phyloP scores from a whole-genome alignment of 2,797 vertebrate genomes.

The Rhabdophis nuchalis region DNA sequence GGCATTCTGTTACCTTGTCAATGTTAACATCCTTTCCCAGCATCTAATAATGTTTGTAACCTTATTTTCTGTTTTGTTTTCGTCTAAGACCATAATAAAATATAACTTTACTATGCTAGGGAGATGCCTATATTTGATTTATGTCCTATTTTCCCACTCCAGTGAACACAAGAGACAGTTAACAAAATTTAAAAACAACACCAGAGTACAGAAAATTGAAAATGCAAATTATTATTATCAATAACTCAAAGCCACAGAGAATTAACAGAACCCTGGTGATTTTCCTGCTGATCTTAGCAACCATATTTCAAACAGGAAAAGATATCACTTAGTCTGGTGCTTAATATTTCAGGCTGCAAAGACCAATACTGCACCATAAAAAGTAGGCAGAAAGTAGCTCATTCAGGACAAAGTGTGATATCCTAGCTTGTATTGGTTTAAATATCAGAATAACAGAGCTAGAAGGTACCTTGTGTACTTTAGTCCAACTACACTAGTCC shows the following conservation, averaged over 20 bases:
- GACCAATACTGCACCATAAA: not conserved
- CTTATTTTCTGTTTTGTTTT: not conserved
- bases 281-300: not conserved
- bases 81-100: not conserved
- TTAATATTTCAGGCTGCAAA: not conserved
- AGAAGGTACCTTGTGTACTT: not conserved
- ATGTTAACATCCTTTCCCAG: not conserved
- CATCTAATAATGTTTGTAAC: not conserved
- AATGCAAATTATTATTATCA: not conserved
- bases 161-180: not conserved
- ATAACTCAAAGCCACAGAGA: not conserved
- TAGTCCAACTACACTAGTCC: not conserved
- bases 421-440: not conserved
- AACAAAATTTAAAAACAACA: not conserved
- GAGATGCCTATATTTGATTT: not conserved
- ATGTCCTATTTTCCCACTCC: not conserved
- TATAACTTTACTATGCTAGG: not conserved
- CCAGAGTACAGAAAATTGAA: not conserved
- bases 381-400: not conserved
- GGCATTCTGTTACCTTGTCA: not conserved
- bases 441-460: not conserved
- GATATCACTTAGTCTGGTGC: not conserved
- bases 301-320: not conserved
- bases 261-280: not conserved
- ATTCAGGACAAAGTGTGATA: not conserved